Percentiles rank a stretch among this genome's conserved stretches.
phyloP scores from a whole-genome alignment of 2,888 invertebrate species.

The Leucophenga maculata region DNA sequence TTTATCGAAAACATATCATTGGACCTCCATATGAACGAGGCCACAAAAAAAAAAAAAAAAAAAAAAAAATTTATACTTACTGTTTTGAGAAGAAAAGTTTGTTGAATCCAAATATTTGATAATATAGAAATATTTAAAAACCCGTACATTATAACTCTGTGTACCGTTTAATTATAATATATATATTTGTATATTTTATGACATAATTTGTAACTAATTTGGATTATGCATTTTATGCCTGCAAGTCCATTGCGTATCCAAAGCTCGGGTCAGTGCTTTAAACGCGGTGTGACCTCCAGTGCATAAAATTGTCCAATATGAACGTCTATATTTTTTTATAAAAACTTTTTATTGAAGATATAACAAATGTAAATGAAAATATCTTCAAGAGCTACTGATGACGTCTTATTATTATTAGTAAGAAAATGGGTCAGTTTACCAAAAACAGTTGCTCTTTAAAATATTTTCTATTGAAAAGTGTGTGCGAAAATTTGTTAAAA shows the following conservation, averaged over 20 bases:
- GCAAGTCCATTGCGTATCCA: neutral
- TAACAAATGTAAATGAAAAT: constrained; percentile 37
- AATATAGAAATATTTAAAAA: constrained; percentile 26
- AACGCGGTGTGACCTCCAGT: neutral
- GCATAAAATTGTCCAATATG: neutral
- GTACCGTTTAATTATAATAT: neutral
- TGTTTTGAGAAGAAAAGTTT: constrained; percentile 19
- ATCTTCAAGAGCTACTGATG: constrained; percentile 54
- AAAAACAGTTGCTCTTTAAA: neutral
- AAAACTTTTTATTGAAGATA: neutral
- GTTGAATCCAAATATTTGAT: constrained; percentile 7
- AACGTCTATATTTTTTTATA: neutral
- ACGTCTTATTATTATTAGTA: constrained; percentile 8
- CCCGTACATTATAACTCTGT: too few relatives aligned
- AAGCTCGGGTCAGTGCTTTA: constrained; percentile 18
- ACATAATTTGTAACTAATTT: neutral
- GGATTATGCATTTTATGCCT: neutral
- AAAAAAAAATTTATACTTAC: constrained; percentile 20
- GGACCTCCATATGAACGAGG: neutral
- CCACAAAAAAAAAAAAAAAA: neutral
- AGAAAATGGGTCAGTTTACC: constrained; percentile 2
- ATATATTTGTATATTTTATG: constrained; percentile 17
- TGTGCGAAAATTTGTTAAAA: constrained; percentile 12
- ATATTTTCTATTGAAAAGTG: neutral
- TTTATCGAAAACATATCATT: constrained; percentile 22